Evolutionary conservation across 2,888 invertebrate species (phyloP), one percentile per base, ranked within the genome.

Genomic region (Drosophila limbata): DNA sequence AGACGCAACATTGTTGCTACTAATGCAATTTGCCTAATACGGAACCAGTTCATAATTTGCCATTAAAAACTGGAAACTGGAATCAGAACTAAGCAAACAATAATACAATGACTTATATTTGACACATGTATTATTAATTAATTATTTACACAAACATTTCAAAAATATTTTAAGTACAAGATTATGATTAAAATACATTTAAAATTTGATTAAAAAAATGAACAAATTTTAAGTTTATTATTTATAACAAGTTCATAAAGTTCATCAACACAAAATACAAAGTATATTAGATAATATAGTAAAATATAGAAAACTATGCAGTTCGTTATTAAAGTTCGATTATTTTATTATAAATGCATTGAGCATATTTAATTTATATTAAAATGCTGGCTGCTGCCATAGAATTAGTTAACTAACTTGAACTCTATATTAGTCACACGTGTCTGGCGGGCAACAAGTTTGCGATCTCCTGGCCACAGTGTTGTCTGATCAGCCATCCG

Each of bases 361-460:
- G 33, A n/a, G 15, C 4, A 15, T 28, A 59, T 35, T 59, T 48
- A 17, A 51, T 31, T 37, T 51, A 19, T 9, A 48, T 45, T 35
- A 68, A 57, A 57, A 33, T 35, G 9, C 35, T 53, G 33, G 17
- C 40, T 19, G 45, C 51, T 21, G 45, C 37, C 35, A 47, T 60
- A 35, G 47, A 64, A 77, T 59, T 48, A 67, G 68, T 73, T 69
- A 57, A 37, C 52, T 40, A 60, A 77, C 44, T 77, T 59, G 25
- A 73, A 77, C 68, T 77, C 33, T 31, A 19, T 69, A 73, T 76
- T 78, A 78, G 76, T 76, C 78, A 77, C 78, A 77, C 78, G 78
- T 76, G 74, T 78, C 78, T 64, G 69, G 53, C 60, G 47, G 52
- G 52, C 77, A 77, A 77, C 73, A 55, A 77, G 76, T 73, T 72